phyloP scores from a whole-genome alignment of 2,888 invertebrate species.

The Ptychoptera contaminata region DNA sequence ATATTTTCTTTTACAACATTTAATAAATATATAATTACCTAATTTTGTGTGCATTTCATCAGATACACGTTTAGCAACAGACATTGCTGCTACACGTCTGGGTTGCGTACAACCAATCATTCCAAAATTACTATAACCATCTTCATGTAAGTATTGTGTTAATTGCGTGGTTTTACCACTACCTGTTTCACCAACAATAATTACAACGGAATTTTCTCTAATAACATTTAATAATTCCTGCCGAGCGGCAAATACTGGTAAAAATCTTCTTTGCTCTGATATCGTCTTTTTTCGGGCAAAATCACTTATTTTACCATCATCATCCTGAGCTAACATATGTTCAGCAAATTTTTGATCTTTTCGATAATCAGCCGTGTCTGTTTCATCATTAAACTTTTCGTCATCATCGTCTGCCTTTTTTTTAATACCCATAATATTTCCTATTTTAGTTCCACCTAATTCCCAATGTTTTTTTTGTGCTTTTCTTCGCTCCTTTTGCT shows the following conservation, averaged over 20 bases:
- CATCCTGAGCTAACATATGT: constrained; percentile 62
- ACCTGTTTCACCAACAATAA: constrained; percentile 63
- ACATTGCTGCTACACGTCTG: constrained; percentile 95
- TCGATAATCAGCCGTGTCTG: constrained; percentile 70
- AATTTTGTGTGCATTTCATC: constrained; percentile 90
- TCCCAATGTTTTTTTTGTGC: constrained; percentile 99
- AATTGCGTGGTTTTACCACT: constrained; percentile 85
- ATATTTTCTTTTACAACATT: no score
- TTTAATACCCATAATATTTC: constrained; percentile 91
- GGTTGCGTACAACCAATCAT: constrained; percentile 98
- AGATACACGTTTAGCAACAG: constrained; percentile 95
- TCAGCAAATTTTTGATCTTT: constrained; percentile 94
- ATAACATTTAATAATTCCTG: constrained; percentile 85
- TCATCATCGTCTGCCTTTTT: constrained; percentile 65
- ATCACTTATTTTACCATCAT: constrained; percentile 47
- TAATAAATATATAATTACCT: constrained; percentile 32
- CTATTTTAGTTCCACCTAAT: constrained; percentile 73
- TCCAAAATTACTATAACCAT: constrained; percentile 82
- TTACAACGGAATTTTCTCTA: constrained; percentile 83
- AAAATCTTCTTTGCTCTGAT: constrained; percentile 70
- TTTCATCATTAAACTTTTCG: constrained; percentile 40
- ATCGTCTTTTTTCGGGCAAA: constrained; percentile 78
- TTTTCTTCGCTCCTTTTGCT: constrained; percentile 90
- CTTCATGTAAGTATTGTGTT: constrained; percentile 94
- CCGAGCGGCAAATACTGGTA: constrained; percentile 91